These are phyloP conservation scores for Mallotus villosus DNA, from an alignment of 2,797 vertebrate species.

Conservation along the genomic window DNA sequence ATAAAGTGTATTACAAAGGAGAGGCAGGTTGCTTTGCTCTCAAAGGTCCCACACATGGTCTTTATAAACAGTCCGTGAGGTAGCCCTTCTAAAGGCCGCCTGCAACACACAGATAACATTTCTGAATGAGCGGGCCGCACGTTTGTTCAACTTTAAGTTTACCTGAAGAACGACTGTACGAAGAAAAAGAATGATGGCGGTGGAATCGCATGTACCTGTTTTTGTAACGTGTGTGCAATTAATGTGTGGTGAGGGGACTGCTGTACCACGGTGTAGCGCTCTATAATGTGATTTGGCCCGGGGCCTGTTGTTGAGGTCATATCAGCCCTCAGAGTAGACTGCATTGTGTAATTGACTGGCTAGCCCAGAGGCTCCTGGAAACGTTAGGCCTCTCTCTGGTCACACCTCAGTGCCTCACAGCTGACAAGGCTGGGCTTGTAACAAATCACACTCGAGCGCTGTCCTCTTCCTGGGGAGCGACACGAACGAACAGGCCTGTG, in stretches of 20 bases:
- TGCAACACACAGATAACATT: conserved; percentile 20
- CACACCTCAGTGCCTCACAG: conserved; percentile 74
- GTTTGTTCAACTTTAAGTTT: background rate
- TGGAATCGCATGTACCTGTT: background rate
- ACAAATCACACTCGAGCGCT: conserved; percentile 65
- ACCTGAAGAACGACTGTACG: background rate
- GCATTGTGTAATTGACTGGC: conserved; percentile 73
- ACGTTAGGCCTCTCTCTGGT: conserved; percentile 68
- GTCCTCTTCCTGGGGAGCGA: conserved; percentile 50
- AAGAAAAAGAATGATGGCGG: background rate
- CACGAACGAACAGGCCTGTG: conserved; percentile 43
- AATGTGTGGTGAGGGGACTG: conserved; percentile 9
- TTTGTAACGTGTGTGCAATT: background rate
- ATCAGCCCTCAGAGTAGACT: conserved; percentile 62
- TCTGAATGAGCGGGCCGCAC: background rate
- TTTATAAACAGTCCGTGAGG: conserved; percentile 59
- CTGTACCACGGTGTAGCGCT: conserved; percentile 25
- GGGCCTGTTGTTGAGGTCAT: conserved; percentile 63
- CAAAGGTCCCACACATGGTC: conserved; percentile 69
- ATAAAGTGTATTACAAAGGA: conserved; percentile 75
- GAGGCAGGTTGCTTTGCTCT: conserved; percentile 66
- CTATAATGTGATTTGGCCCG: conserved; percentile 42
- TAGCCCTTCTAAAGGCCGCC: conserved; percentile 25
- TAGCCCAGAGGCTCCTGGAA: conserved; percentile 72
- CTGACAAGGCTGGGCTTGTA: conserved; percentile 71